Base-by-base conservation (phyloP, 92 coral and sea anemone genomes). In the Palythoa caribaeorum region DNA sequence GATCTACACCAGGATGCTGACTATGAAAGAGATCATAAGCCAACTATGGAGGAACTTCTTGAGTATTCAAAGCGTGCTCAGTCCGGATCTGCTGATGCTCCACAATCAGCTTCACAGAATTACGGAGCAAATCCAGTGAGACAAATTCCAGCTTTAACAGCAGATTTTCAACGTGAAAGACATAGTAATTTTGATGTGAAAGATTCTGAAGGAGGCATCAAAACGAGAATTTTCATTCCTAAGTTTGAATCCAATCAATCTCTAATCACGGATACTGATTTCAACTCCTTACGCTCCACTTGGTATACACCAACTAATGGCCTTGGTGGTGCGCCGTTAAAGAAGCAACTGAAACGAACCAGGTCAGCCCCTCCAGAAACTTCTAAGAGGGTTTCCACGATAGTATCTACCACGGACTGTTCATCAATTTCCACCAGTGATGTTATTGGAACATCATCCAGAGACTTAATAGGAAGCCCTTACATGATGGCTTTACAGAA, bases 151-250 rank as follows among this genome's bases (percentile, higher is more conserved):
- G 20, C 36, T 5, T n/a, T 44, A 79, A 7, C 84, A 38, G 21
- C 52, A 79, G 55, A 79, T 79, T 14, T 12, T 44, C 52, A 38
- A 2, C 55, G 2, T 14, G 84, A 79, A 35, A 79, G 71, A 3
- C 73, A 14, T 20, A 62, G 53, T 35, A 59, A 62, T 38, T 60
- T 59, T 39, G 84, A 79, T 7, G 36, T 66, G 20, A 81, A 48
- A 12, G 75, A 65, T 44, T 65, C 86, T 20, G 86, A 81, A 39
- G 94, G 84, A 39, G 94, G 84, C 28, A 89, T 81, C 51, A 81
- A 92, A 71, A 92, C 94, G 6, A 77, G 94, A 71, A 92, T 92
- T 62, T 92, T 92, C 70, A 81, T 92, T 38, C 94, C 94, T 5
- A 89, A 76, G 63, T 92, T 86, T 79, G 92, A 89, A 57, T 90